These are phyloP conservation scores for Nesidiocoris tenuis DNA, from an alignment of 2,888 invertebrate species.

Conservation along the genomic window DNA sequence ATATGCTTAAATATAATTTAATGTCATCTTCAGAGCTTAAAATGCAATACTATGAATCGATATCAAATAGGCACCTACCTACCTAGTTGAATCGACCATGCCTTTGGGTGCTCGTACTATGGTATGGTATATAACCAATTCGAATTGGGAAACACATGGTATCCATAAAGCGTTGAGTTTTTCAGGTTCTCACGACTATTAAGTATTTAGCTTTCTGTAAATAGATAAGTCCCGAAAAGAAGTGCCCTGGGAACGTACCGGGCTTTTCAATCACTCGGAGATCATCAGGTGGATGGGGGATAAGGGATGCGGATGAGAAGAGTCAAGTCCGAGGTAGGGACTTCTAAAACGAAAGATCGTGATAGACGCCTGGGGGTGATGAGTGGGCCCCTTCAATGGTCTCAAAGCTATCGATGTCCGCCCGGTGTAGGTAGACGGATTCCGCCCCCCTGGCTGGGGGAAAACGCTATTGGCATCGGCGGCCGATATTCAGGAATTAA, in stretches of 20 bases:
- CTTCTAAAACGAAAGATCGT: not conserved
- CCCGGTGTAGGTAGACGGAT: not conserved
- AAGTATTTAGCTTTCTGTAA: not conserved
- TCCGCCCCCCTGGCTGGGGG: no score
- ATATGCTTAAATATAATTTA: no score
- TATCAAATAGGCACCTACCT: no score
- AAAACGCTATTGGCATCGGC: not conserved
- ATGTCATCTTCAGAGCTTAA: no score
- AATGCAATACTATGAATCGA: no score
- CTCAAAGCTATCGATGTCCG: not conserved
- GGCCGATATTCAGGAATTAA: not conserved
- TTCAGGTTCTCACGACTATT: not conserved
- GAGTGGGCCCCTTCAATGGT: not conserved
- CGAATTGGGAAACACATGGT: no score
- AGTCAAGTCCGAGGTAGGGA: not conserved
- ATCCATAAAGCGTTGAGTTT: no score
- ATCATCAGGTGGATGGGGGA: not conserved
- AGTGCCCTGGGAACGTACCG: not conserved
- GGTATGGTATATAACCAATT: no score
- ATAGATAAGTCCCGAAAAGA: not conserved
- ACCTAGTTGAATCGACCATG: no score
- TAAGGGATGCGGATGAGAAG: not conserved
- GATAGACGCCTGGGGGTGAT: not conserved
- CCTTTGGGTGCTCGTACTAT: no score
- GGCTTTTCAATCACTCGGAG: not conserved